Conservation (phyloP, 2,113 vertebrate species). For the Psilopogon haemacephalus region DNA sequence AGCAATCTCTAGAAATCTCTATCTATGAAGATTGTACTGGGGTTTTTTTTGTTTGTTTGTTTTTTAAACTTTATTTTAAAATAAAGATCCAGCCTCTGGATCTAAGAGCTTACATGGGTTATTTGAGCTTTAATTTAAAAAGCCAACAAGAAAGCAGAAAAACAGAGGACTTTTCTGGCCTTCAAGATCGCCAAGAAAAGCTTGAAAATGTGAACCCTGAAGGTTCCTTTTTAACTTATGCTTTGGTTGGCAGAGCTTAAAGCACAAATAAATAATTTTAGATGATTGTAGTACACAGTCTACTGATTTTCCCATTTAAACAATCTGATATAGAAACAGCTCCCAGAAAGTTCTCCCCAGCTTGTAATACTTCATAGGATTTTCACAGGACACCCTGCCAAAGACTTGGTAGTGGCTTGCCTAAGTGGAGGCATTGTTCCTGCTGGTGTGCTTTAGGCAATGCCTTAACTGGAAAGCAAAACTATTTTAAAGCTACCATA, state of each 20-base stretch:
- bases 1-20: not conserved
- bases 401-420: not conserved
- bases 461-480: not conserved
- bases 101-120: not conserved
- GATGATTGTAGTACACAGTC: not conserved
- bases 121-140: not conserved
- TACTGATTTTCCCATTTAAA: conserved; percentile 9
- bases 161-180: not conserved
- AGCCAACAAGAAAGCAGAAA: not conserved
- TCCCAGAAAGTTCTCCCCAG: not conserved
- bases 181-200: not conserved
- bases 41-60: not conserved
- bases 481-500: not conserved
- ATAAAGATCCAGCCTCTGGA: not conserved
- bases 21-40: not conserved
- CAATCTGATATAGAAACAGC: not conserved
- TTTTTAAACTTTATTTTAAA: not conserved
- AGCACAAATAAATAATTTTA: conserved; percentile 10
- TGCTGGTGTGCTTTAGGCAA: not conserved
- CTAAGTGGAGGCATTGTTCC: not conserved
- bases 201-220: not conserved
- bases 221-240: not conserved
- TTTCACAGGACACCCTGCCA: not conserved
- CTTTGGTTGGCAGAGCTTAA: not conserved
- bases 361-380: not conserved